phyloP scores from a whole-genome alignment of 64 coral and sea anemone species.

The Orbicella faveolata region DNA sequence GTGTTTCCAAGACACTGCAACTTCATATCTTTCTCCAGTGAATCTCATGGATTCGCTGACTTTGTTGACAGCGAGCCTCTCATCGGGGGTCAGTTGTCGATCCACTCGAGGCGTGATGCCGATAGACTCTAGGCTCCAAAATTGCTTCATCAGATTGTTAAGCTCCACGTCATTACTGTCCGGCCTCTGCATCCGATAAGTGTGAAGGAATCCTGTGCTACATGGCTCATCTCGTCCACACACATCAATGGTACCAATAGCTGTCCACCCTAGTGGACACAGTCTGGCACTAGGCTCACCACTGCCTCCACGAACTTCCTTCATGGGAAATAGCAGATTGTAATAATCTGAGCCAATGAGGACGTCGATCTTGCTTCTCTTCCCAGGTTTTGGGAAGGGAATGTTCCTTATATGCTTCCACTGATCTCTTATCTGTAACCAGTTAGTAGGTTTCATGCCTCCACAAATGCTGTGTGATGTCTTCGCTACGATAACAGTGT shows the following conservation, averaged over 20 bases:
- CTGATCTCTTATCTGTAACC: conserved; percentile 15
- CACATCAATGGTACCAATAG: too few species aligned
- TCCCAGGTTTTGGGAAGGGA: too few species aligned
- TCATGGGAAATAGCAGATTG: background rate
- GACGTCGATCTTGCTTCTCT: too few species aligned
- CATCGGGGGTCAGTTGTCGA: background rate
- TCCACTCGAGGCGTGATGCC: background rate
- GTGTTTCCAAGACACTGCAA: too few species aligned
- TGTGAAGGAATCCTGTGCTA: too few species aligned
- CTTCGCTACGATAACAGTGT: conserved; percentile 41
- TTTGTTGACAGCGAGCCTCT: conserved; percentile 8
- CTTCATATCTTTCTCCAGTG: too few species aligned
- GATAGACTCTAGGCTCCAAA: background rate
- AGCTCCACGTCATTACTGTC: background rate
- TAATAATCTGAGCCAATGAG: background rate
- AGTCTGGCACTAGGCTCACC: conserved; percentile 40
- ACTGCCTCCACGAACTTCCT: conserved; percentile 33
- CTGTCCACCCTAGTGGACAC: background rate
- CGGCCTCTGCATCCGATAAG: too few species aligned
- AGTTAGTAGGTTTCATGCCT: conserved; percentile 49
- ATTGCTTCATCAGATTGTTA: background rate
- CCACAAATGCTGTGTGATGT: conserved; percentile 52
- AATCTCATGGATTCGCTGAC: too few species aligned
- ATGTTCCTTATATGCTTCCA: too few species aligned
- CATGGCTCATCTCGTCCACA: too few species aligned